Evolutionary conservation across 1,140 invertebrate species (phyloP).

Genomic region (Bicyclus anynana): DNA sequence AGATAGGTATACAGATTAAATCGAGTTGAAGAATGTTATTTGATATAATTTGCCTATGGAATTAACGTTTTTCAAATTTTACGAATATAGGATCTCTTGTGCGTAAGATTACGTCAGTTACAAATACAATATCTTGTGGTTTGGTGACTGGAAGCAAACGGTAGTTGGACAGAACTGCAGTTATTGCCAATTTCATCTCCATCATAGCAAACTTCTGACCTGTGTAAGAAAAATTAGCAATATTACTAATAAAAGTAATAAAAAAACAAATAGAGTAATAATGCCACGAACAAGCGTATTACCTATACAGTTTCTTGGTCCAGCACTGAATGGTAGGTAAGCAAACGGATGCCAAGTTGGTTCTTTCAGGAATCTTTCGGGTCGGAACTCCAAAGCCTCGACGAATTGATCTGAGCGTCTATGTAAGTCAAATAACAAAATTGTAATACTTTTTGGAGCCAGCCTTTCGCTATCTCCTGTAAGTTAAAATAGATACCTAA

Average conservation of each 20-base stretch:
- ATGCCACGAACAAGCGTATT: neutral
- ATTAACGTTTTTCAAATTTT: constrained; percentile 9
- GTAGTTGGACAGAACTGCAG: constrained; percentile 31
- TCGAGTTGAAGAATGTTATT: too few relatives aligned
- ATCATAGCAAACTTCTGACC: constrained; percentile 60
- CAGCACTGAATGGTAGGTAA: constrained; percentile 29
- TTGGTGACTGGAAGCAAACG: constrained; percentile 28
- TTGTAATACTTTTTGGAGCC: neutral
- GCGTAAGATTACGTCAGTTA: neutral
- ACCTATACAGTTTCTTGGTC: constrained; percentile 33
- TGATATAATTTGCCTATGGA: too few relatives aligned
- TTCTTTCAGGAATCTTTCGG: constrained; percentile 79
- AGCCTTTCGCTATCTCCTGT: neutral
- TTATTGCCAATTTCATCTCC: constrained; percentile 48
- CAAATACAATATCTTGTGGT: constrained; percentile 3
- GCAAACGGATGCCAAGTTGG: constrained; percentile 72
- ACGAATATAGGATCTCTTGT: constrained; percentile 7
- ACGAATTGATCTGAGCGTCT: constrained; percentile 74
- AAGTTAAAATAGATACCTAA: too few relatives aligned
- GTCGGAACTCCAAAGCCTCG: constrained; percentile 79
- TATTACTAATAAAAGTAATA: neutral
- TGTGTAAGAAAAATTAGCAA: constrained; percentile 12
- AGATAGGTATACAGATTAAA: too few relatives aligned
- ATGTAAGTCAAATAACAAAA: constrained; percentile 9
- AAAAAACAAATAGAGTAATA: too few relatives aligned